phyloP scores from a whole-genome alignment of 1,140 invertebrate species.

The Trichoplusia ni region DNA sequence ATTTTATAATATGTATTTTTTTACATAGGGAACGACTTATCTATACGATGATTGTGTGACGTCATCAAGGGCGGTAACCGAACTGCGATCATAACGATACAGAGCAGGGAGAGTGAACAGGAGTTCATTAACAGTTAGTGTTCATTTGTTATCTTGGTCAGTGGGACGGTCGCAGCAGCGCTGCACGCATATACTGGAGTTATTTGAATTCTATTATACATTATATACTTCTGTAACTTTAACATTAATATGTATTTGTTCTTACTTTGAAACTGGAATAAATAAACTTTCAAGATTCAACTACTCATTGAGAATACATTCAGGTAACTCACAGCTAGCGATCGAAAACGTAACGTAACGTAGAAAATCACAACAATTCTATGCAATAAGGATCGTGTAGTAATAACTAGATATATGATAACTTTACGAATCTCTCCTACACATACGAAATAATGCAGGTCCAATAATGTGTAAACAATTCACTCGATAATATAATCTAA shows the following conservation, averaged over 20 bases:
- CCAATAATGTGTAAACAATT: slow-evolving; percentile 58
- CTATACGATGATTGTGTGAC: slow-evolving; percentile 33
- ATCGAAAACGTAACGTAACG: slow-evolving; percentile 59
- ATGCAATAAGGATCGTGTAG: slow-evolving; percentile 51
- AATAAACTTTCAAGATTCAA: slow-evolving; percentile 28
- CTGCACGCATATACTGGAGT: slow-evolving; percentile 4
- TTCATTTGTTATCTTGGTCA: slow-evolving; percentile 38
- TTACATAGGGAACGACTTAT: slow-evolving; percentile 21
- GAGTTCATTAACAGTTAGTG: slow-evolving; percentile 28
- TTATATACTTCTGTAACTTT: not conserved
- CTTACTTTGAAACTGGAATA: slow-evolving; percentile 7
- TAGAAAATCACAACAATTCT: slow-evolving; percentile 54
- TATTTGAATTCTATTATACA: slow-evolving; percentile 3
- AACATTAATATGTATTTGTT: slow-evolving; percentile 20
- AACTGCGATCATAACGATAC: not conserved
- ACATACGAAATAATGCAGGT: slow-evolving; percentile 53
- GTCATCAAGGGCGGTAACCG: not conserved
- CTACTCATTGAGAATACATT: slow-evolving; percentile 30
- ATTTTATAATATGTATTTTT: slow-evolving; percentile 15
- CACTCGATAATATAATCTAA: slow-evolving; percentile 49
- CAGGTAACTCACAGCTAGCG: slow-evolving; percentile 59
- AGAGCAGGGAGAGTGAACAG: slow-evolving; percentile 5
- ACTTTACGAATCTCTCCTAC: slow-evolving; percentile 54
- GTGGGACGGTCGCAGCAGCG: slow-evolving; percentile 47
- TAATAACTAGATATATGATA: slow-evolving; percentile 56